phyloP scores from a whole-genome alignment of 2,113 vertebrate genomes.

The Hyperoodon ampullatus region DNA sequence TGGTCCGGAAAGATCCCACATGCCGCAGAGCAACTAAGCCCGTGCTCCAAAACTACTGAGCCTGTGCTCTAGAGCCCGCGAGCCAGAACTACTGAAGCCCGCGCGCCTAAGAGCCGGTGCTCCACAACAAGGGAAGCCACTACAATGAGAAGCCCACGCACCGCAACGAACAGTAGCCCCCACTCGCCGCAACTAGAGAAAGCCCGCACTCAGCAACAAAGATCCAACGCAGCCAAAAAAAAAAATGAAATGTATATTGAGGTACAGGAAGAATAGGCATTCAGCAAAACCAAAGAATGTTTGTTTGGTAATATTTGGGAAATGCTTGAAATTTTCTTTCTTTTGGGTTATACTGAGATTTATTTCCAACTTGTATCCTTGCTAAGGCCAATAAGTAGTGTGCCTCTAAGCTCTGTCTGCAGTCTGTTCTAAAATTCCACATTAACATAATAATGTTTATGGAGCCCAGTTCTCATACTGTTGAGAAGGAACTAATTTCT shows the following conservation, averaged over 20 bases:
- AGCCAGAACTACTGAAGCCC: no score
- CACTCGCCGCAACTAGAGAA: no score
- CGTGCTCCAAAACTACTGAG: no score
- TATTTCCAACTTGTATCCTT: constrained; percentile 24
- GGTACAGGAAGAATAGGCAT: neutral
- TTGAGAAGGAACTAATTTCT: neutral
- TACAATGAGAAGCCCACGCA: no score
- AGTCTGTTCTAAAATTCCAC: constrained; percentile 1
- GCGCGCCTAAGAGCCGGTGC: no score
- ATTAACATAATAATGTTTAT: neutral
- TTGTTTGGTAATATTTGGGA: neutral
- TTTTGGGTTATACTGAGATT: neutral
- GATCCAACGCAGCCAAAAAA: no score
- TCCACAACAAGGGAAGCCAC: no score
- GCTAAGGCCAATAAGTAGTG: neutral
- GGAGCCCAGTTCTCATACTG: neutral
- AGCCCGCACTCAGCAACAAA: no score
- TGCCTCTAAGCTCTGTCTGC: neutral
- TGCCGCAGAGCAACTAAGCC: no score
- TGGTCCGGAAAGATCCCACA: no score
- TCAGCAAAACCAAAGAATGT: neutral
- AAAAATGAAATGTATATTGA: neutral
- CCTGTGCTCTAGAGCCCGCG: no score
- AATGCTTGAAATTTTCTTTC: neutral
- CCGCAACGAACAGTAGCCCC: no score